Evolutionary conservation across 2,888 invertebrate genomes (phyloP).

Genomic region (Leucophora obtusa): DNA sequence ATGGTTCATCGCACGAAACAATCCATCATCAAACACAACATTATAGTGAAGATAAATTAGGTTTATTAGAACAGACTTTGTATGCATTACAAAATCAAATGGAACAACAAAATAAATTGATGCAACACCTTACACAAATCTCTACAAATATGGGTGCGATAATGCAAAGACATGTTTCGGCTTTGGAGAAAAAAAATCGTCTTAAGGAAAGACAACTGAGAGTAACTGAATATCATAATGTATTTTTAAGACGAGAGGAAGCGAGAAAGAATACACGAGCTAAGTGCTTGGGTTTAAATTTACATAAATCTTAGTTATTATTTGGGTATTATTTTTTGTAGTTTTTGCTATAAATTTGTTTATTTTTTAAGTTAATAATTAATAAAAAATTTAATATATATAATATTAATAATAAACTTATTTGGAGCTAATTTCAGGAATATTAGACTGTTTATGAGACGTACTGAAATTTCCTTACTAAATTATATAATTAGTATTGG

Average conservation of each 20-base stretch:
- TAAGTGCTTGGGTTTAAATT: conserved; percentile 14
- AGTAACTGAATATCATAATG: conserved; percentile 18
- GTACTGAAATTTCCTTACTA: too few species aligned
- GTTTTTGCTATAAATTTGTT: neutral
- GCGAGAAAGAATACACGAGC: conserved; percentile 12
- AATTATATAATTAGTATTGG: too few species aligned
- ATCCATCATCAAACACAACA: neutral
- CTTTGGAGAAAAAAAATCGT: conserved; percentile 38
- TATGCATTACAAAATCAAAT: conserved; percentile 40
- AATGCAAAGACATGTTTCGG: conserved; percentile 46
- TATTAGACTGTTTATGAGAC: too few species aligned
- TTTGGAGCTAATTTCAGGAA: too few species aligned
- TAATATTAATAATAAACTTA: neutral
- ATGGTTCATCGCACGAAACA: neutral
- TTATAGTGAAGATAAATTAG: conserved; percentile 15
- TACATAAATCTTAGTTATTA: conserved; percentile 23
- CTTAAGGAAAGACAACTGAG: conserved; percentile 33
- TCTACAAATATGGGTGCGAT: conserved; percentile 31
- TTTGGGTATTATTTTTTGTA: neutral
- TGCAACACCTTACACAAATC: conserved; percentile 50
- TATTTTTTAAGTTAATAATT: neutral
- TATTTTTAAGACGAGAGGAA: conserved; percentile 34
- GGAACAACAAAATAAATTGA: conserved; percentile 52
- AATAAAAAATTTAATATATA: neutral
- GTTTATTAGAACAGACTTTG: conserved; percentile 33